Evolutionary conservation across 1,140 invertebrate genomes (phyloP).

Genomic region (Danaus plexippus): DNA sequence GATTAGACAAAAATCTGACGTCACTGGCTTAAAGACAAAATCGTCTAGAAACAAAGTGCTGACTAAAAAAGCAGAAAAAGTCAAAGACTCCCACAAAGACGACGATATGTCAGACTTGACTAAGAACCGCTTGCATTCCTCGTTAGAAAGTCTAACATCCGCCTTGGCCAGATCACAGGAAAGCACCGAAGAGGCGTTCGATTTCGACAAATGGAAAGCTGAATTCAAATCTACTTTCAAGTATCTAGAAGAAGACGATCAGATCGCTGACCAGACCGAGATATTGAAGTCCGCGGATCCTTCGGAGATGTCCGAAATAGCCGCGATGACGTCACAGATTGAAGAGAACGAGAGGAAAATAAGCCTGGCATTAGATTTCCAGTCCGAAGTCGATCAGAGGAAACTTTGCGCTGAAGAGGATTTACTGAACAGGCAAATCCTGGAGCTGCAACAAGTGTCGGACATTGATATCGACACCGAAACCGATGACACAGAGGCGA

Average conservation of each 20-base stretch:
- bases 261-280: conserved; percentile 53
- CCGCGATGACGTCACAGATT: conserved; percentile 69
- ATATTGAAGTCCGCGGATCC: conserved; percentile 57
- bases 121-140: conserved; percentile 61
- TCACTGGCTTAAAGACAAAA: conserved; percentile 73
- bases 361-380: conserved; percentile 64
- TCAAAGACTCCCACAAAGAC: conserved; percentile 34
- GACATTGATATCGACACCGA: conserved; percentile 88
- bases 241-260: conserved; percentile 61
- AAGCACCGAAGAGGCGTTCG: conserved; percentile 51
- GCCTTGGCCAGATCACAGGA: conserved; percentile 57
- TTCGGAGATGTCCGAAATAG: conserved; percentile 67
- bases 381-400: conserved; percentile 72
- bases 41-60: conserved; percentile 48
- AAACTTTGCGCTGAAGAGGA: conserved; percentile 86
- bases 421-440: conserved; percentile 83
- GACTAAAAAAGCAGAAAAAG: conserved; percentile 42
- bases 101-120: conserved; percentile 42
- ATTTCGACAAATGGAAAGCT: conserved; percentile 65
- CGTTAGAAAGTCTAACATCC: conserved; percentile 64
- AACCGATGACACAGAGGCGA: conserved; percentile 81
- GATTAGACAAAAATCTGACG: conserved; percentile 74
- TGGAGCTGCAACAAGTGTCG: conserved; percentile 82
- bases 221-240: conserved; percentile 60
- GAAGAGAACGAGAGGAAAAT: conserved; percentile 70